These are phyloP conservation scores for Ophonus ardosiacus DNA, from an alignment of 2,888 invertebrate species.

Conservation along the genomic window DNA sequence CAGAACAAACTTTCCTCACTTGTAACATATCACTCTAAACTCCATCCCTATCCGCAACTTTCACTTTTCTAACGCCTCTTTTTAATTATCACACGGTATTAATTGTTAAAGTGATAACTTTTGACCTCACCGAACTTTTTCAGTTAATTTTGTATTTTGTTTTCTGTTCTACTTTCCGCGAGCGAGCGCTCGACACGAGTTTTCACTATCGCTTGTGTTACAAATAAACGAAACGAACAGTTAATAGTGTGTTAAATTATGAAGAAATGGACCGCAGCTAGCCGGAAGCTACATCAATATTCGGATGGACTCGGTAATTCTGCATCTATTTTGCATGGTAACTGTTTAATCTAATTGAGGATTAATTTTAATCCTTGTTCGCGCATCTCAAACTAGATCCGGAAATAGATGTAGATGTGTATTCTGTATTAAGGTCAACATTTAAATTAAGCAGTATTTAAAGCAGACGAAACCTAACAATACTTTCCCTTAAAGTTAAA, in stretches of 20 bases:
- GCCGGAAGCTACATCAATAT: conserved; percentile 11
- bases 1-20: conserved; percentile 56
- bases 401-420: conserved; percentile 30
- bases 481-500: neutral
- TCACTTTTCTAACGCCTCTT: conserved; percentile 45
- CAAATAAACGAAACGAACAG: neutral
- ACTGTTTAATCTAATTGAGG: conserved; percentile 48
- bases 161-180: conserved; percentile 14
- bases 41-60: conserved; percentile 19
- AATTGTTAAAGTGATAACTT: conserved; percentile 48
- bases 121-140: conserved; percentile 1
- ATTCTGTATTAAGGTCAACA: conserved; percentile 42
- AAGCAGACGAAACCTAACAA: neutral
- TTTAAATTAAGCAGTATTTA: conserved; percentile 43
- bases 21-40: conserved; percentile 60
- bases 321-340: conserved; percentile 44
- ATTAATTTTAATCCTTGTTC: conserved; percentile 48
- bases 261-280: neutral
- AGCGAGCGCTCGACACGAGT: neutral
- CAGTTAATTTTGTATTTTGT: conserved; percentile 46
- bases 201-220: conserved; percentile 13
- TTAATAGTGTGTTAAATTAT: conserved; percentile 4
- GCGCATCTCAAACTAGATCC: conserved; percentile 35
- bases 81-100: conserved; percentile 47
- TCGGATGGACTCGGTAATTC: neutral